Percentiles rank a stretch among this genome's conserved stretches.
Evolutionary conservation across 2,888 invertebrate genomes (phyloP).

Genomic region (Bibio marci): DNA sequence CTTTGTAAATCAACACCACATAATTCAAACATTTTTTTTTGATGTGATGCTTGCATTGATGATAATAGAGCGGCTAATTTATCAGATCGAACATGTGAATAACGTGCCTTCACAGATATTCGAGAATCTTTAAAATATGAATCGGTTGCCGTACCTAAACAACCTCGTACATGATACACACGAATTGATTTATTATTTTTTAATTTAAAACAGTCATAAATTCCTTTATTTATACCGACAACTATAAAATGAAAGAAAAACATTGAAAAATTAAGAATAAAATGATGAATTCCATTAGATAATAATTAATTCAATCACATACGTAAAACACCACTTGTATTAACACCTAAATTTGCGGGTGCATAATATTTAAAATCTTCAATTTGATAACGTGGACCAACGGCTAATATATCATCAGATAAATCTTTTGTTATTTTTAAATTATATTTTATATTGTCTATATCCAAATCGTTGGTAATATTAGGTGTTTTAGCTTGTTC

Average conservation of each 20-base stretch:
- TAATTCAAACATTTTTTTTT: slow-evolving; percentile 64
- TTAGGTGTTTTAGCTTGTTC: slow-evolving; percentile 39
- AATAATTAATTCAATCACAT: slow-evolving; percentile 11
- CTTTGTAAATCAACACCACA: slow-evolving; percentile 70
- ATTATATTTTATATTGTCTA: slow-evolving; percentile 23
- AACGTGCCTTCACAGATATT: slow-evolving; percentile 51
- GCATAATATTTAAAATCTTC: slow-evolving; percentile 45
- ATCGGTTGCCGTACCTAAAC: slow-evolving; percentile 59
- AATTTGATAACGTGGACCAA: slow-evolving; percentile 56
- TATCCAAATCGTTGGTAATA: too few species aligned
- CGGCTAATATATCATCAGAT: slow-evolving; percentile 55
- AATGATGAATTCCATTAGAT: not conserved
- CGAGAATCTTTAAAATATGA: slow-evolving; percentile 53
- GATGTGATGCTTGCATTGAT: slow-evolving; percentile 71
- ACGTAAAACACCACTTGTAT: slow-evolving; percentile 61
- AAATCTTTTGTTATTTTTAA: slow-evolving; percentile 46
- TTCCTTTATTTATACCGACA: slow-evolving; percentile 54
- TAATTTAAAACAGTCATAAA: slow-evolving; percentile 35
- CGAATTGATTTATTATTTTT: slow-evolving; percentile 43
- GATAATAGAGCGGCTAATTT: slow-evolving; percentile 59
- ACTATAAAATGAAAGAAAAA: slow-evolving; percentile 33
- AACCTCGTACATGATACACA: slow-evolving; percentile 56
- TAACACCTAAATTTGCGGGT: slow-evolving; percentile 40
- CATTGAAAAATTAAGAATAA: slow-evolving; percentile 2
- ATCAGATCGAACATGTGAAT: slow-evolving; percentile 46